Evolutionary conservation across 2,888 invertebrate species (phyloP), one percentile per base, ranked within the genome.

Genomic region (Pycnomerus fuliginosus): DNA sequence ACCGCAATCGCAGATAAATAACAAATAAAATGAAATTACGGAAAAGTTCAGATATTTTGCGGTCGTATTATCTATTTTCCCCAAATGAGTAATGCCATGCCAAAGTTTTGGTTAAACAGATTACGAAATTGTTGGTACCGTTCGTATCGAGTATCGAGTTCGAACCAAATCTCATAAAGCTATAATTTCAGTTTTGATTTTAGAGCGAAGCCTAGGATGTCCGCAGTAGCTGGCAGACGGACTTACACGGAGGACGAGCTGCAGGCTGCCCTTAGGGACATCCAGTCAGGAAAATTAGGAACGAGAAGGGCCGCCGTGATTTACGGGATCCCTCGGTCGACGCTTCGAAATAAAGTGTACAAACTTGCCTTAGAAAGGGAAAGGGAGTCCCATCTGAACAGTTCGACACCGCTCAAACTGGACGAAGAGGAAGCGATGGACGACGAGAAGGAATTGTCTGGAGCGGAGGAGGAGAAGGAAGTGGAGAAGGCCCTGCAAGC

Each of bases 241-340:
- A 84, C 87, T 37, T 98, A 98, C 78, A 93, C 93, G n/a, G 94
- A 96, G 61, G 92, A 93, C 62, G 96, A 97, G 72, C 81, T 98
- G 25, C 88, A 90, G 65, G 87, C 87, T 22, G 97, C 97, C n/a
- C 82, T 98, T 44, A 81, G 89, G 46, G 97, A 96, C 73, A 94
- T 97, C 67, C 88, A 92, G 71, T 87, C 87, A 56, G 95, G 95
- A 11, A 88, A 91, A 65, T 77, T 97, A 58, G 96, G 95, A 53
- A 94, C 95, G 3, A 78, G 96, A 29, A 80, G 96, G 44, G 96
- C 97, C 4, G 91, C 97, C 36, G 91, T 92, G 38, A 87, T 95
- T 61, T 98, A 98, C 74, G 94, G 95, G 61, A 95, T 97, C 68
- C 97, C 97, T 3, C 82, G 97, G 53, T 95, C 97, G 54, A 97